A percentile compares a stretch with the other conserved stretches of the same genome.
Evolutionary conservation across 2,888 invertebrate species (phyloP).

Genomic region (Papilio elwesi): DNA sequence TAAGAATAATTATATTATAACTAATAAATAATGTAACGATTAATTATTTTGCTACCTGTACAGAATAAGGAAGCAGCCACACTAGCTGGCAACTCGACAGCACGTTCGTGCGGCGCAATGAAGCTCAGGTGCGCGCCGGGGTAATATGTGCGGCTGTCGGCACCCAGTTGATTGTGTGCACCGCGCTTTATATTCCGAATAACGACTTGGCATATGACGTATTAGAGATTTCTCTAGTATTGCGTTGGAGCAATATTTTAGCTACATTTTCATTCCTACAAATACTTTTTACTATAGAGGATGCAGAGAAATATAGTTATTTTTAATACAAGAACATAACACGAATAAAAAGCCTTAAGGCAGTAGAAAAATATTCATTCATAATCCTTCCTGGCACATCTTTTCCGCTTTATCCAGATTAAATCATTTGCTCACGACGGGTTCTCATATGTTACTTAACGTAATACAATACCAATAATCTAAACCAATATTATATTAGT

Average conservation of each 20-base stretch:
- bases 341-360: no score
- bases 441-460: no score
- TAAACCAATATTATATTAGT: no score
- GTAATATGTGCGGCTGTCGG: conserved; percentile 61
- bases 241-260: conserved; percentile 10
- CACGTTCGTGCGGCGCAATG: conserved; percentile 44
- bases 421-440: no score
- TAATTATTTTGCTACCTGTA: conserved; percentile 40
- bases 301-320: neutral
- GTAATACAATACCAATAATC: no score
- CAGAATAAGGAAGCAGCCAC: conserved; percentile 49
- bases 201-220: conserved; percentile 44
- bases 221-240: conserved; percentile 44
- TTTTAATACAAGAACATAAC: neutral
- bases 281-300: neutral
- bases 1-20: neutral
- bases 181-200: conserved; percentile 47
- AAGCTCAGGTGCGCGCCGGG: conserved; percentile 64
- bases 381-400: no score
- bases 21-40: neutral
- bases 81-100: conserved; percentile 54
- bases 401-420: no score
- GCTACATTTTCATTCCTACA: conserved; percentile 16
- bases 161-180: conserved; percentile 50
- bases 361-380: neutral